Evolutionary conservation across 2,797 vertebrate species (phyloP).

Genomic region (Selene dorsalis): DNA sequence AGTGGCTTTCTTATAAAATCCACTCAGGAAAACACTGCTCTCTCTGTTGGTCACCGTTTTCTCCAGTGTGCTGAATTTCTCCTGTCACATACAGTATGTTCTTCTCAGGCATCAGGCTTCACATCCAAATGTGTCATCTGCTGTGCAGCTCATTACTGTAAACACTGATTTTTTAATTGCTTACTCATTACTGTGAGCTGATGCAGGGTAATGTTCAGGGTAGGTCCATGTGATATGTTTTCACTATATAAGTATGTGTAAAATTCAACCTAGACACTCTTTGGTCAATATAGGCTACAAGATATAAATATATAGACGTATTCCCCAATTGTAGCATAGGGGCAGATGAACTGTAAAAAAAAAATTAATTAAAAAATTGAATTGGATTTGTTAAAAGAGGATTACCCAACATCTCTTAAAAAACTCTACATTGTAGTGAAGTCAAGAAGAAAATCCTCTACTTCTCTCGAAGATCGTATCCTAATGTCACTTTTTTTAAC

Average conservation of each 20-base stretch:
- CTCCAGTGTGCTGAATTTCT: not conserved
- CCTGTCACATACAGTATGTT: not conserved
- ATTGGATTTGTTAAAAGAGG: not conserved
- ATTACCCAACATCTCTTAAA: not conserved
- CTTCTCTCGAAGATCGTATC: not conserved
- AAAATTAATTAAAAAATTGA: too few relatives aligned
- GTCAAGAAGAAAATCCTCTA: not conserved
- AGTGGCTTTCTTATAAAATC: slow-evolving; percentile 19
- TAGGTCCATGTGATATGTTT: too few relatives aligned
- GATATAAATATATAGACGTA: not conserved
- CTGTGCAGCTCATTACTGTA: not conserved
- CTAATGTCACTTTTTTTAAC: not conserved
- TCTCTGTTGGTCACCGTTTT: slow-evolving; percentile 17
- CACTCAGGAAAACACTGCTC: slow-evolving; percentile 6
- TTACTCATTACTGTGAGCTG: not conserved
- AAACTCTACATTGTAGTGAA: not conserved
- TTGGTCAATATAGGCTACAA: too few relatives aligned
- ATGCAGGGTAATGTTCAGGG: not conserved
- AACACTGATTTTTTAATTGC: not conserved
- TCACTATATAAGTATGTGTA: too few relatives aligned
- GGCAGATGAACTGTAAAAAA: not conserved
- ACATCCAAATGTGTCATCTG: slow-evolving; percentile 7
- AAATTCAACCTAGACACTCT: not conserved
- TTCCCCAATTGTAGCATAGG: not conserved
- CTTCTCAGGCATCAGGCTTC: slow-evolving; percentile 1